phyloP scores from a whole-genome alignment of 1,140 invertebrate genomes.

The Trialeurodes vaporariorum region DNA sequence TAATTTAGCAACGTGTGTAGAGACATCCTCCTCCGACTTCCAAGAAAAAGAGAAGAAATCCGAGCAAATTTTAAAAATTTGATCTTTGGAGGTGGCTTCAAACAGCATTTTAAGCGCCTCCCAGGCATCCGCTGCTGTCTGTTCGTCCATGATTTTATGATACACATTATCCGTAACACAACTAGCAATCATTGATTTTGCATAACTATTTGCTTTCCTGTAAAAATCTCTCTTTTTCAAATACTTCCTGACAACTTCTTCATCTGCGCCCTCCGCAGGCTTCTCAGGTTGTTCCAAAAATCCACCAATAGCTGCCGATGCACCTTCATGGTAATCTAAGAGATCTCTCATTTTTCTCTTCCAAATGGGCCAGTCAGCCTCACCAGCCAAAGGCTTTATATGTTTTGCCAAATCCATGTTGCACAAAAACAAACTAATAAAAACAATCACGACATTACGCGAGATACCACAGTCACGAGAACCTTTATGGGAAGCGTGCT shows the following conservation, averaged over 20 bases:
- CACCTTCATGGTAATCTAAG: conserved; percentile 27
- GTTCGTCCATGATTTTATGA: conserved; percentile 27
- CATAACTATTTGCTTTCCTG: conserved; percentile 12
- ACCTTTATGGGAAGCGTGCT: no score
- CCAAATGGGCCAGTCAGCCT: conserved; percentile 25
- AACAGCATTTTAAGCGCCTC: conserved; percentile 25
- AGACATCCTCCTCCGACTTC: conserved; percentile 26
- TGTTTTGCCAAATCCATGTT: no score
- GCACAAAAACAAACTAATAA: no score
- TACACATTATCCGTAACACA: conserved; percentile 25
- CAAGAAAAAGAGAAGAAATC: conserved; percentile 30
- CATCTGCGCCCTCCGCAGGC: conserved; percentile 15
- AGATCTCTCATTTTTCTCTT: conserved; percentile 27
- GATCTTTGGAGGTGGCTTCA: conserved; percentile 25
- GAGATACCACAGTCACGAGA: no score
- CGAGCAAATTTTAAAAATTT: conserved; percentile 27
- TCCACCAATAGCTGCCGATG: conserved; percentile 24
- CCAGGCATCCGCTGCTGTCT: conserved; percentile 26
- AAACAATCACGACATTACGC: no score
- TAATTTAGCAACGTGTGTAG: conserved; percentile 28
- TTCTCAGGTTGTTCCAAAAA: conserved; percentile 22
- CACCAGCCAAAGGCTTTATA: no score
- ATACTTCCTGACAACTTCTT: conserved; percentile 7
- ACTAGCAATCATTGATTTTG: conserved; percentile 13
- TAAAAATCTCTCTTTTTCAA: neutral